Evolutionary conservation across 2,113 vertebrate genomes (phyloP), one percentile per base, ranked within the genome.

Genomic region (Scytalopus superciliaris): DNA sequence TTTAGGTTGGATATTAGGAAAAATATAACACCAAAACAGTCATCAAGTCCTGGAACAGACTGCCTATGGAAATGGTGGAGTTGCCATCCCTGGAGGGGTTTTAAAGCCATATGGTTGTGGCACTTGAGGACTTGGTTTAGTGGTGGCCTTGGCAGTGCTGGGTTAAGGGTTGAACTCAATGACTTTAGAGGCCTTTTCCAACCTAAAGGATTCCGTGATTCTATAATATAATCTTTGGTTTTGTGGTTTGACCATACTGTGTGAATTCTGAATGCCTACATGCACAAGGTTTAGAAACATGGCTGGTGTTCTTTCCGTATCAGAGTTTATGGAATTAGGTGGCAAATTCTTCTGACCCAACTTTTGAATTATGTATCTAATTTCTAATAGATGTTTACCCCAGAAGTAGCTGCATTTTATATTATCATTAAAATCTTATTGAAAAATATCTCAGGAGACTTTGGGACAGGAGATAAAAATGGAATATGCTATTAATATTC

Each of bases 401-500:
- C 50, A 63, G 52, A 62, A 92, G 72, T 81, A 70, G 64, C 7
- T 95, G 56, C 23, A 67, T 93, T 95, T 92, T 67, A 49, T 86
- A 70, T 72, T 88, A 55, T 59, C 75, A 59, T 89, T 93, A 94
- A 94, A 95, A 86, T 90, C 60, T 92, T 67, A 66, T n/a, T 88
- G 76, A 73, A 92, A 93, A 89, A 59, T 11, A 68, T 78, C 76
- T 92, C 82, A 42, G 60, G 83, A 93, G 92, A 35, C 52, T 68
- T 80, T 92, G 68, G 52, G 64, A 95, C 31, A 70, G 68, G 31
- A 88, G 76, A 56, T 77, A 86, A 52, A 93, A 96, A 92, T 74
- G 79, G 85, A 94, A 81, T 77, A 57, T 75, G 22, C 7, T 84
- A 92, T 94, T 96, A 95, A 80, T 93, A 93, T 84, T 95, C 69